Evolutionary conservation across 1,140 invertebrate species (phyloP).

Genomic region (Drosophila insularis): DNA sequence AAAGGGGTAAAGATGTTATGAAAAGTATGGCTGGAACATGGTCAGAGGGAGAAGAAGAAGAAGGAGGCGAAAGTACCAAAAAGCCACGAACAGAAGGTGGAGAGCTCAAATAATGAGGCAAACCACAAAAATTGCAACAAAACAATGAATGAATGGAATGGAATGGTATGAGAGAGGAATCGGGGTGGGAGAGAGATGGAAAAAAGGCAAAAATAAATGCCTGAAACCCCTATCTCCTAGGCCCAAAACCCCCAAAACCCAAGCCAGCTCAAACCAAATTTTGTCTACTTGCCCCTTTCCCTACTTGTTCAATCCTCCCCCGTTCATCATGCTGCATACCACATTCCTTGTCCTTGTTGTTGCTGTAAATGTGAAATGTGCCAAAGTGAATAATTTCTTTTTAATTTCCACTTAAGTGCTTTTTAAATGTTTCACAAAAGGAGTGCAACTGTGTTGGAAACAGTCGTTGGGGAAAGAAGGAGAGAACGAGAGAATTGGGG

Average conservation of each 20-base stretch:
- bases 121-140: constrained; percentile 57
- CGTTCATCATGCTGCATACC: not conserved
- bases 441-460: constrained; percentile 32
- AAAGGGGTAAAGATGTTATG: not conserved
- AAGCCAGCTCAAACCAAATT: not conserved
- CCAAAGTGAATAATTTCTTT: constrained; percentile 63
- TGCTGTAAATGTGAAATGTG: constrained; percentile 43
- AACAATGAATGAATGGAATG: constrained; percentile 47
- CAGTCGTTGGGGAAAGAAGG: not conserved
- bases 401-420: constrained; percentile 63
- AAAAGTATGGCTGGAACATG: not conserved
- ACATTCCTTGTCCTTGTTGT: not conserved
- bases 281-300: not conserved
- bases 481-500: too few relatives aligned
- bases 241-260: not conserved
- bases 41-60: not conserved
- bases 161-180: constrained; percentile 22
- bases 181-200: not conserved
- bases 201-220: constrained; percentile 4
- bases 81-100: not conserved
- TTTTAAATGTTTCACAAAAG: constrained; percentile 54
- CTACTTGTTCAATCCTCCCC: not conserved
- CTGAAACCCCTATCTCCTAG: not conserved
- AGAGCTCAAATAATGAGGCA: constrained; percentile 53
- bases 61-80: not conserved